These are phyloP conservation scores for Corvus cornix DNA, from an alignment of 2,113 vertebrate genomes.

Conservation along the genomic window DNA sequence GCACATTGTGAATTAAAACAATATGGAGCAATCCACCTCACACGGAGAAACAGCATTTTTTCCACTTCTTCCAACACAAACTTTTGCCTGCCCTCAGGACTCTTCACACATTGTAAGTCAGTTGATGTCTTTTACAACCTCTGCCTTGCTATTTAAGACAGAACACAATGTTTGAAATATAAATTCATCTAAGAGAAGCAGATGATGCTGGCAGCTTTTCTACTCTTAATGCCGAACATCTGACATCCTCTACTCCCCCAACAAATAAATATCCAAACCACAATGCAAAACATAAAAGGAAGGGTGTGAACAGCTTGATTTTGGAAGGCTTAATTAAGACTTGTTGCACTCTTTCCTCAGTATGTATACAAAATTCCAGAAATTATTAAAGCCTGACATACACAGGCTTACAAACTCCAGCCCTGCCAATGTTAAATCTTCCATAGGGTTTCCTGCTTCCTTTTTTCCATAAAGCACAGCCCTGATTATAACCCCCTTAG, in stretches of 20 bases:
- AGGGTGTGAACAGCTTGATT: not conserved
- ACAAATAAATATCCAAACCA: not conserved
- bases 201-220: not conserved
- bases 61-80: not conserved
- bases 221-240: not conserved
- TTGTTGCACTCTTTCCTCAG: not conserved
- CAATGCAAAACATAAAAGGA: not conserved
- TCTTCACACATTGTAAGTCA: not conserved
- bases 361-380: not conserved
- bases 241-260: not conserved
- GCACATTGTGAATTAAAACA: accelerated
- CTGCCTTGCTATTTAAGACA: not conserved
- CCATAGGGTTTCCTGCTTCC: not conserved
- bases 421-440: not conserved
- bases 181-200: not conserved
- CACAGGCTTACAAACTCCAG: not conserved
- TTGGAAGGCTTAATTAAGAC: not conserved
- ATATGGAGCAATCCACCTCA: not conserved
- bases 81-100: not conserved
- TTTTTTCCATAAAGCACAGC: not conserved
- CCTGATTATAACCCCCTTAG: not conserved
- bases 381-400: not conserved
- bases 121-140: not conserved
- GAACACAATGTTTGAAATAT: not conserved
- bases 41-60: not conserved